These are phyloP conservation scores for Dicyrtomina minuta DNA, from an alignment of 2,888 invertebrate species.

Conservation along the genomic window DNA sequence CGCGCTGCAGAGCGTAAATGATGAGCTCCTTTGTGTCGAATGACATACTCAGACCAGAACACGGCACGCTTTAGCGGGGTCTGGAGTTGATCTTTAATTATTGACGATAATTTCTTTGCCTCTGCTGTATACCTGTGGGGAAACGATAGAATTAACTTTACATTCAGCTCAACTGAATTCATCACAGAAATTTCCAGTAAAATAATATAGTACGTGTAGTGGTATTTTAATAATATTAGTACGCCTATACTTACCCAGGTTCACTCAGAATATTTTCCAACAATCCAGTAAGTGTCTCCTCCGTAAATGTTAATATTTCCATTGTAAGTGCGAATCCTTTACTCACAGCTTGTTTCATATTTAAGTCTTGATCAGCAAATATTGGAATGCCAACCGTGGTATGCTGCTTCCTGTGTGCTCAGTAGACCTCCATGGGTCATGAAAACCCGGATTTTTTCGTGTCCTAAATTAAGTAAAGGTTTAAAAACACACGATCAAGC, in stretches of 20 bases:
- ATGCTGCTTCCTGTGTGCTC: no score
- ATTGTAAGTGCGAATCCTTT: neutral
- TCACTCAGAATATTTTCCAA: neutral
- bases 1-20: conserved; percentile 53
- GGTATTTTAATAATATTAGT: no score
- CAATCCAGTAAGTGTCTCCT: neutral
- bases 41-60: conserved; percentile 51
- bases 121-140: no score
- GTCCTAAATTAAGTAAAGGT: neutral
- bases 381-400: conserved; percentile 6
- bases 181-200: no score
- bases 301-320: conserved; percentile 9
- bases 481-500: neutral
- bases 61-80: conserved; percentile 16
- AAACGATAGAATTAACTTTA: no score
- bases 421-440: no score
- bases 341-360: conserved; percentile 5
- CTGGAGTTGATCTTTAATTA: conserved; percentile 56
- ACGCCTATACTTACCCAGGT: neutral
- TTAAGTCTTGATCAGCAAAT: conserved; percentile 19
- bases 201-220: no score
- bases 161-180: no score
- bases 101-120: no score
- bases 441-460: no score
- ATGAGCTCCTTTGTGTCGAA: conserved; percentile 56